A percentile compares a stretch with the other conserved stretches of the same genome.
Conservation (phyloP, 2,888 invertebrate genomes). For the Scaeva pyrastri region DNA sequence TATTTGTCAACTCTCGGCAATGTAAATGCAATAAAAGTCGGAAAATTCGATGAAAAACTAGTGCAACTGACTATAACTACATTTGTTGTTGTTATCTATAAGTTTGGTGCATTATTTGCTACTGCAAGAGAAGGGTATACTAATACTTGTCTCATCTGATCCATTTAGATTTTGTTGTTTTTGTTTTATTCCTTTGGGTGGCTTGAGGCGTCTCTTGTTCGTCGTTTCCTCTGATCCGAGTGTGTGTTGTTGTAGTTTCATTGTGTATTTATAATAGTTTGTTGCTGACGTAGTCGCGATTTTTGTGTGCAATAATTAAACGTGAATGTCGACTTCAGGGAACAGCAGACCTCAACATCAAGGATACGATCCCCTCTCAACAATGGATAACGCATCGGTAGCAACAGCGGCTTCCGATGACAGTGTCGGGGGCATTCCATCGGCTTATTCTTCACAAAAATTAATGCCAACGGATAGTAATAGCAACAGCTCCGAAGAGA, state of each 20-base stretch:
- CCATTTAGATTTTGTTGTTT: constrained; percentile 1
- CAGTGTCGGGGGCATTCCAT: constrained; percentile 78
- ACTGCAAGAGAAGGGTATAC: background rate
- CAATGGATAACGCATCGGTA: constrained; percentile 66
- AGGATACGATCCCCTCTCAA: constrained; percentile 64
- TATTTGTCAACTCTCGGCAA: background rate
- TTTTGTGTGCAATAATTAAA: constrained; percentile 33
- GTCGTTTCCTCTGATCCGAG: background rate
- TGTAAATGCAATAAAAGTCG: constrained; percentile 25
- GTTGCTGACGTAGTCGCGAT: constrained; percentile 13
- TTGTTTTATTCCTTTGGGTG: background rate
- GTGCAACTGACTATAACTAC: background rate
- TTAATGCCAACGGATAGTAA: constrained; percentile 81
- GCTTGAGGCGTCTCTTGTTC: constrained; percentile 24
- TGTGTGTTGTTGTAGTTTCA: background rate
- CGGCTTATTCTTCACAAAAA: constrained; percentile 83
- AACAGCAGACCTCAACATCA: constrained; percentile 39
- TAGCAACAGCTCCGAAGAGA: constrained; percentile 80
- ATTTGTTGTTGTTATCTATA: background rate
- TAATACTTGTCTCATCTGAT: constrained; percentile 2
- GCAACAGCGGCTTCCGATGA: constrained; percentile 56
- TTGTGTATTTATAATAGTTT: background rate
- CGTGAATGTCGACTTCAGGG: constrained; percentile 73
- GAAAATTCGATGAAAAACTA: constrained; percentile 31
- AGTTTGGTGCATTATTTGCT: constrained; percentile 3